Percentiles rank a stretch among this genome's conserved stretches.
Evolutionary conservation across 2,888 invertebrate genomes (phyloP).

Genomic region (Cephus spinipes): DNA sequence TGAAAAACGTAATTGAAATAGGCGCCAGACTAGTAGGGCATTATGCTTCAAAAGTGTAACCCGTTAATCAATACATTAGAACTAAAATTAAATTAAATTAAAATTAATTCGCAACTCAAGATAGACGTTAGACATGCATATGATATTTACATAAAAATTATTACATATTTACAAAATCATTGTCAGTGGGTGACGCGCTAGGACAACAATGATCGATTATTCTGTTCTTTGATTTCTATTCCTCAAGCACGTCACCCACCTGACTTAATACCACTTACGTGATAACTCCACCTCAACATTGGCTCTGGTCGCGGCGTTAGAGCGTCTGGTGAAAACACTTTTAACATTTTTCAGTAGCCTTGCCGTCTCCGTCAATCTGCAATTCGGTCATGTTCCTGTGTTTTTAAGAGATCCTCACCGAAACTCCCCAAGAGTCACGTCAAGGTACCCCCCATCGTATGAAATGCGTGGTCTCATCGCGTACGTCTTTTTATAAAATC

Average conservation of each 20-base stretch:
- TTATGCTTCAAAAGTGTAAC: too few species aligned
- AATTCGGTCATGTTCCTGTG: slow-evolving; percentile 54
- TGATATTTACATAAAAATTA: background rate
- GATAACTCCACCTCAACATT: slow-evolving; percentile 91
- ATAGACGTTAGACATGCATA: background rate
- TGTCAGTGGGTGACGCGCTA: background rate
- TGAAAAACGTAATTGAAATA: too few species aligned
- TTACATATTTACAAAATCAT: background rate
- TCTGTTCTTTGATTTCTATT: background rate
- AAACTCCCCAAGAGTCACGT: background rate
- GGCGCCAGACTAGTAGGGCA: too few species aligned
- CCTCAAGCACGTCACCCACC: slow-evolving; percentile 25
- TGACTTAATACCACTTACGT: slow-evolving; percentile 79
- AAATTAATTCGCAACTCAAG: background rate
- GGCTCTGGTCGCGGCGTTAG: slow-evolving; percentile 78
- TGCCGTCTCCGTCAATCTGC: slow-evolving; percentile 97
- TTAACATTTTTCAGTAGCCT: slow-evolving; percentile 94
- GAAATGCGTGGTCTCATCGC: background rate
- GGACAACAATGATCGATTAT: background rate
- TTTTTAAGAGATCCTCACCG: slow-evolving; percentile 9
- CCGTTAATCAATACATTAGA: too few species aligned
- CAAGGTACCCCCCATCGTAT: background rate
- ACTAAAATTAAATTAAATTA: background rate
- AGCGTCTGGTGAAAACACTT: slow-evolving; percentile 89
- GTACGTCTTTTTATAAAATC: background rate